phyloP scores from a whole-genome alignment of 2,113 vertebrate species.

The Rousettus leschenaultii region DNA sequence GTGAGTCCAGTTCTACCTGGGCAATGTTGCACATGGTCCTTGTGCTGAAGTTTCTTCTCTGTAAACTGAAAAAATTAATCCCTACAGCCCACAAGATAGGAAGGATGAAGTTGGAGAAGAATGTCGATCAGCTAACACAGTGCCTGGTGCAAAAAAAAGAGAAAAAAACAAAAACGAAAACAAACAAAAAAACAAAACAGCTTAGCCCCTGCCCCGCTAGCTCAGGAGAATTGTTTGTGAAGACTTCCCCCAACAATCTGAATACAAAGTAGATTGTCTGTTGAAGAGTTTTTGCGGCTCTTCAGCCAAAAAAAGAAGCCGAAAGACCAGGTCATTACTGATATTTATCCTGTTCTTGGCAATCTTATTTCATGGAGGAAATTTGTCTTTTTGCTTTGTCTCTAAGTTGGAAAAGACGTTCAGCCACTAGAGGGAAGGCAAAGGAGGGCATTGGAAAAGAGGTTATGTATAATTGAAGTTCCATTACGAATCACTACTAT shows the following conservation, averaged over 20 bases:
- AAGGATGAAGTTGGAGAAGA: background rate
- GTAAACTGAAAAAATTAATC: background rate
- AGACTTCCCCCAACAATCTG: background rate
- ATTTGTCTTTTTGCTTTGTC: background rate
- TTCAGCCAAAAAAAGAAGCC: background rate
- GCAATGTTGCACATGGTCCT: fast-evolving
- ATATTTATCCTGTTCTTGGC: background rate
- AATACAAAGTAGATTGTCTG: background rate
- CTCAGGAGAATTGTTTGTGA: background rate
- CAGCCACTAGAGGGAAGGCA: background rate
- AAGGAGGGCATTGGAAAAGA: background rate
- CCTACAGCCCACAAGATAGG: background rate
- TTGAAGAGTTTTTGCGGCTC: background rate
- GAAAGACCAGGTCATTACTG: background rate
- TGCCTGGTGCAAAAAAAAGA: fast-evolving
- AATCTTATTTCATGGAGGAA: background rate
- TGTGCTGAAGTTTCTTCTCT: background rate
- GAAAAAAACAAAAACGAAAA: background rate
- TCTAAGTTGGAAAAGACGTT: background rate
- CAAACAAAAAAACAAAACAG: too few species aligned
- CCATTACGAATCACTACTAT: background rate
- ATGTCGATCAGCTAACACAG: fast-evolving
- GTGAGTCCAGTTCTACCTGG: background rate
- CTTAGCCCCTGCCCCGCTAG: background rate
- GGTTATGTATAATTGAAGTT: background rate